Evolutionary conservation across 23 tunicate genomes (phyloP).

Genomic region (Corella eumyota): DNA sequence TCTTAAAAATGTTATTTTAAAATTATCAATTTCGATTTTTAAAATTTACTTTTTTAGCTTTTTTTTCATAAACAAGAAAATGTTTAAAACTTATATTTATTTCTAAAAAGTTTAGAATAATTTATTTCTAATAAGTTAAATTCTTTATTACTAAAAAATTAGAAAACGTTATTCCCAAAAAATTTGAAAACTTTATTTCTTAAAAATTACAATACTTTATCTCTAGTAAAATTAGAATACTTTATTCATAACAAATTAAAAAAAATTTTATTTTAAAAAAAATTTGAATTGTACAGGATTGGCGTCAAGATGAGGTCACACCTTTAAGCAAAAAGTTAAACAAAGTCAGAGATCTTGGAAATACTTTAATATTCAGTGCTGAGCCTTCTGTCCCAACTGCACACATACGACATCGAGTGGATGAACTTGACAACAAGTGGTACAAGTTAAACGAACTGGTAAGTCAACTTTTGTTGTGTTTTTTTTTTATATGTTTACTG

Average conservation of each 20-base stretch:
- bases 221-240: too few species aligned
- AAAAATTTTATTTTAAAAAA: too few species aligned
- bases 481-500: neutral
- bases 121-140: too few species aligned
- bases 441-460: conserved; percentile 18
- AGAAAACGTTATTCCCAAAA: too few species aligned
- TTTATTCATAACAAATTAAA: too few species aligned
- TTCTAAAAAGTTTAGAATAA: too few species aligned
- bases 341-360: conserved; percentile 7
- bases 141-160: too few species aligned
- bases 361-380: conserved; percentile 28
- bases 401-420: conserved; percentile 24
- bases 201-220: too few species aligned
- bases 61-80: neutral
- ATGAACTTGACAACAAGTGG: conserved; percentile 18
- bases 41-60: neutral
- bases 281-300: too few species aligned
- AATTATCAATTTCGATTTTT: neutral
- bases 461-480: neutral
- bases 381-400: conserved; percentile 27
- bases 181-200: too few species aligned
- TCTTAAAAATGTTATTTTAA: neutral
- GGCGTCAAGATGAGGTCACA: neutral
- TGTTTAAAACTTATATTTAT: too few species aligned
- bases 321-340: neutral